phyloP scores from a whole-genome alignment of 2,888 invertebrate genomes.

The Andrena trimmerana region DNA sequence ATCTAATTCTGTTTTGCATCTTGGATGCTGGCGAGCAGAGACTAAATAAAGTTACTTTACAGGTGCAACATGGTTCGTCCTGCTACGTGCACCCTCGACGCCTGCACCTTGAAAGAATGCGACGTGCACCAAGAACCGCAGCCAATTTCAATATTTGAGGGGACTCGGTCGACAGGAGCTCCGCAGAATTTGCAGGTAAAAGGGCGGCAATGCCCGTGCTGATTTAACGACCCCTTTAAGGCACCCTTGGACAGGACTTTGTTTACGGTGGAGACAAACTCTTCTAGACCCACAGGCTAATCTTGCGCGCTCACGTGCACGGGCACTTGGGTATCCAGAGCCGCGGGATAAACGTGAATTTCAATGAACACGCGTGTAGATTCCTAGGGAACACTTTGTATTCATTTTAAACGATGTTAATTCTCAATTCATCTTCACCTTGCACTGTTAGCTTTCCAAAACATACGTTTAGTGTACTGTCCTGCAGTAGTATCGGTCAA shows the following conservation, averaged over 20 bases:
- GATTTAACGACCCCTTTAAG: slow-evolving; percentile 70
- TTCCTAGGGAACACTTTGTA: no score
- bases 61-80: slow-evolving; percentile 47
- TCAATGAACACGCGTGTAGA: no score
- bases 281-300: slow-evolving; percentile 37
- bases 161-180: slow-evolving; percentile 73
- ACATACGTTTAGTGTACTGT: no score
- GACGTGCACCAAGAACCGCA: slow-evolving; percentile 73
- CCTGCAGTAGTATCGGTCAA: no score
- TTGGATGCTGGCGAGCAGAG: background rate
- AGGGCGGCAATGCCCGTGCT: slow-evolving; percentile 69
- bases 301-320: slow-evolving; percentile 28
- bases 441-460: no score
- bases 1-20: background rate
- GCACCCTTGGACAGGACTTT: slow-evolving; percentile 40
- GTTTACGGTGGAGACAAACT: slow-evolving; percentile 56
- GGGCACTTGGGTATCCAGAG: background rate
- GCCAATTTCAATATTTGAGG: slow-evolving; percentile 81
- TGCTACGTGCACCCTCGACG: slow-evolving; percentile 46
- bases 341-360: no score
- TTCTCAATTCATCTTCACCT: no score
- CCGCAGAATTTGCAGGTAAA: slow-evolving; percentile 75
- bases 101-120: slow-evolving; percentile 69
- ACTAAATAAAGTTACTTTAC: slow-evolving; percentile 48
- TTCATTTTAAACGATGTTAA: no score